Evolutionary conservation across 1,140 invertebrate genomes (phyloP).

Genomic region (Berghia stephanieae): DNA sequence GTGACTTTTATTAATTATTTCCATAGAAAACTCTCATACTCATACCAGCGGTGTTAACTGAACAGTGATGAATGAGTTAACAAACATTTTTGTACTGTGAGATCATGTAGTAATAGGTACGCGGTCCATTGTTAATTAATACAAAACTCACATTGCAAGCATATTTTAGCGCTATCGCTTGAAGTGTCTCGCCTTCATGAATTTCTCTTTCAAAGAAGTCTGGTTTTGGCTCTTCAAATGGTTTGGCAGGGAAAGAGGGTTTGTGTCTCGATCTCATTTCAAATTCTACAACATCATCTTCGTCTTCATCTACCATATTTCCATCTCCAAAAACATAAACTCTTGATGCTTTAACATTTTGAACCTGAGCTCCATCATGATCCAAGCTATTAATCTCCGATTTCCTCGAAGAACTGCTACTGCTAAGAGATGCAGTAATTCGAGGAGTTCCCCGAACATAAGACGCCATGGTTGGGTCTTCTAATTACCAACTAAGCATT

Average conservation of each 20-base stretch:
- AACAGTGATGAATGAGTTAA: neutral
- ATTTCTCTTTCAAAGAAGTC: slow-evolving; percentile 50
- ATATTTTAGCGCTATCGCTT: slow-evolving; percentile 54
- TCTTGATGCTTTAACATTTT: slow-evolving; percentile 50
- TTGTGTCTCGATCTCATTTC: slow-evolving; percentile 42
- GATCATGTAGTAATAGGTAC: neutral
- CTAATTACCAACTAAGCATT: too few relatives aligned
- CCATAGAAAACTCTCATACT: too few relatives aligned
- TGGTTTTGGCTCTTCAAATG: slow-evolving; percentile 29
- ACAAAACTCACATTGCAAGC: slow-evolving; percentile 50
- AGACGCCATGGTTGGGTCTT: too few relatives aligned
- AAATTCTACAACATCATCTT: slow-evolving; percentile 44
- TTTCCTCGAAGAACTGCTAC: too few relatives aligned
- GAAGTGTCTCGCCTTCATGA: slow-evolving; percentile 51
- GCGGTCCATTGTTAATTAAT: neutral
- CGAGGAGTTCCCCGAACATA: too few relatives aligned
- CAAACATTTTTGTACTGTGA: neutral
- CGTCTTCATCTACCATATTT: slow-evolving; percentile 48
- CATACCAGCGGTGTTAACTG: too few relatives aligned
- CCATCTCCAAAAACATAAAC: slow-evolving; percentile 56
- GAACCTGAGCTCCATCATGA: slow-evolving; percentile 38
- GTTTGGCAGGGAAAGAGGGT: neutral
- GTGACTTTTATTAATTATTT: neutral
- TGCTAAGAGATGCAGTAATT: too few relatives aligned
- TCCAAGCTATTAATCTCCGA: too few relatives aligned